phyloP scores from a whole-genome alignment of 92 coral and sea anemone species.

The Montipora capitata region DNA sequence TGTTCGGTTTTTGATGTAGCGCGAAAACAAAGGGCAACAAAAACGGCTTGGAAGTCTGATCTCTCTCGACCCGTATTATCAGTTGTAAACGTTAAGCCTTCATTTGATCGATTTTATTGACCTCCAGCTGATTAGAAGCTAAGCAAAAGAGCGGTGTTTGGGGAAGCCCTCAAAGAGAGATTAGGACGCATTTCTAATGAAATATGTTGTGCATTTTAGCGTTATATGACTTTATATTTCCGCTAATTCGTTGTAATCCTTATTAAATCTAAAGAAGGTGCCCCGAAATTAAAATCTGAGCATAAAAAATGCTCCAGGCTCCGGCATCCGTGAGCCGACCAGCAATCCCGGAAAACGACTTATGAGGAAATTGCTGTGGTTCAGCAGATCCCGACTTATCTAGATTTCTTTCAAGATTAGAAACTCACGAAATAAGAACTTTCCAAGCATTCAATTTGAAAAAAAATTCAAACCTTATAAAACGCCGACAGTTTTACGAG shows the following conservation, averaged over 20 bases:
- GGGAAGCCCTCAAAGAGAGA: slow-evolving; percentile 51
- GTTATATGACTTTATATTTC: slow-evolving; percentile 14
- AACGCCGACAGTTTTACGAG: slow-evolving; percentile 15
- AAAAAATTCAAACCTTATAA: background rate
- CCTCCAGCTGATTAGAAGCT: slow-evolving; percentile 22
- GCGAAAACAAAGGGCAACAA: background rate
- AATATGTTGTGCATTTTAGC: slow-evolving; percentile 48
- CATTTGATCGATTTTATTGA: slow-evolving; percentile 22
- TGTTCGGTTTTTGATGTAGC: background rate
- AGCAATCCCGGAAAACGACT: background rate
- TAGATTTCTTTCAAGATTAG: slow-evolving; percentile 11
- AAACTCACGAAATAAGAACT: slow-evolving; percentile 21
- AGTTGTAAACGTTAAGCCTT: background rate
- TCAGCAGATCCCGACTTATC: slow-evolving; percentile 28
- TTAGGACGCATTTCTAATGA: slow-evolving; percentile 18
- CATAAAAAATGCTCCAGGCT: slow-evolving; percentile 20
- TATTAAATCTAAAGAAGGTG: slow-evolving; percentile 22
- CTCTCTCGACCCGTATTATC: slow-evolving; percentile 2
- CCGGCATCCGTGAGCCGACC: background rate
- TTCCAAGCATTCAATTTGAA: background rate
- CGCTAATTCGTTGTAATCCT: slow-evolving; percentile 52
- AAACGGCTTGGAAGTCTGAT: background rate
- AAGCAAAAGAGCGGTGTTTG: slow-evolving; percentile 25
- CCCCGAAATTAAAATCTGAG: slow-evolving; percentile 28
- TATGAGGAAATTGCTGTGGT: slow-evolving; percentile 35